Percentiles rank a stretch among this genome's conserved stretches.
phyloP scores from a whole-genome alignment of 1,140 invertebrate species.

The Solen grandis region DNA sequence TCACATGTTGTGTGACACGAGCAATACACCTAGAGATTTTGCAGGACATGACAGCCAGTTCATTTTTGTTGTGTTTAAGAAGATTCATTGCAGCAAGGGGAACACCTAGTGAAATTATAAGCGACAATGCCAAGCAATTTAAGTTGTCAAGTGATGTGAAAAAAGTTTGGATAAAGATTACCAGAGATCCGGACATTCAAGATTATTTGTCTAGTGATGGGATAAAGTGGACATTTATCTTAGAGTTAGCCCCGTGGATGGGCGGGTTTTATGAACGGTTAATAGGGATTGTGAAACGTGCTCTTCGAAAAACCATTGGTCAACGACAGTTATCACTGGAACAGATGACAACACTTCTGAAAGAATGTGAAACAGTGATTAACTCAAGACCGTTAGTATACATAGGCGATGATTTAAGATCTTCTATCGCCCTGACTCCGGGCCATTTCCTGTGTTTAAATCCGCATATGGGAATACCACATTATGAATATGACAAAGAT shows the following conservation, averaged over 20 bases:
- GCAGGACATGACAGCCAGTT: background rate
- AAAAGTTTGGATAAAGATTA: background rate
- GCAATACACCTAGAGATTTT: slow-evolving; percentile 19
- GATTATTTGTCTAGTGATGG: background rate
- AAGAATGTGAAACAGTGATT: slow-evolving; percentile 7
- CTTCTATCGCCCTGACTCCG: background rate
- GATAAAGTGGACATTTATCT: slow-evolving; percentile 17
- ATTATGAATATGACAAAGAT: background rate
- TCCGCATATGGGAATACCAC: background rate
- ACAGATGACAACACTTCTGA: slow-evolving; percentile 13
- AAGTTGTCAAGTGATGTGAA: background rate
- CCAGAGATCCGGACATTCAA: background rate
- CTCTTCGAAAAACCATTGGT: slow-evolving; percentile 6
- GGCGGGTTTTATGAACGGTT: no score
- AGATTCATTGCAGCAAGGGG: slow-evolving; percentile 4
- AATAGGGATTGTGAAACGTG: no score
- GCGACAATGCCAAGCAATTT: slow-evolving; percentile 10
- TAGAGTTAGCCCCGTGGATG: background rate
- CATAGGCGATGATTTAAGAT: no score
- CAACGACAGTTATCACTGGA: background rate
- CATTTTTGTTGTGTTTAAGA: no score
- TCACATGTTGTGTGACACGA: slow-evolving; percentile 18
- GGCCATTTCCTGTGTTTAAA: slow-evolving; percentile 2
- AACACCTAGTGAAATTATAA: background rate
- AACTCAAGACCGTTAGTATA: background rate